Conservation (phyloP, 2,797 vertebrate species). For the Poecilia wingei region DNA sequence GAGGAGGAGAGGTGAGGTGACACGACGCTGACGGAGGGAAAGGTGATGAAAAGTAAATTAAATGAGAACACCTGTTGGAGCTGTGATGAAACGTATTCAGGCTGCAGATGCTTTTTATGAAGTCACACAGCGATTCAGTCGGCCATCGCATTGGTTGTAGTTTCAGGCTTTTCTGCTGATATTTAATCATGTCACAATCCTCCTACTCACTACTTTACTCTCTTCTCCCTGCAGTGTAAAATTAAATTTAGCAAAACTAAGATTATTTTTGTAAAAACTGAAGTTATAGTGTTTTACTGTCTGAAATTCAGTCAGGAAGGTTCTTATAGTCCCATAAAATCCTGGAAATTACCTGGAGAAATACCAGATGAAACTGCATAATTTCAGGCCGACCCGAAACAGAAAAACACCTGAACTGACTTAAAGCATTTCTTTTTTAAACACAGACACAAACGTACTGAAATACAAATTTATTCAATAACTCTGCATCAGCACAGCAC, state of each 20-base stretch:
- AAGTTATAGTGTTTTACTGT: neutral
- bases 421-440: no score
- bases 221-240: neutral
- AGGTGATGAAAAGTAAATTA: constrained; percentile 56
- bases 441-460: no score
- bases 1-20: constrained; percentile 43
- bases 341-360: neutral
- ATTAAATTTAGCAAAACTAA: neutral
- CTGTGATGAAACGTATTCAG: constrained; percentile 20
- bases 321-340: neutral
- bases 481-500: no score
- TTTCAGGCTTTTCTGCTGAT: neutral
- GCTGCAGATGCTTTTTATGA: constrained; percentile 49
- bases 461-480: no score
- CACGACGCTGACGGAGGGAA: constrained; percentile 31
- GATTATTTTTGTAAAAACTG: neutral
- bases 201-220: neutral
- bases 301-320: neutral
- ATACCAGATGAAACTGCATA: neutral
- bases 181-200: neutral
- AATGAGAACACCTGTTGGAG: constrained; percentile 49
- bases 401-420: no score
- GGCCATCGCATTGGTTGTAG: constrained; percentile 23
- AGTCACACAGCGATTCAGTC: constrained; percentile 13
- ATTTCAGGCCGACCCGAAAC: neutral